These are phyloP conservation scores for Paramisgurnus dabryanus DNA, from an alignment of 2,113 vertebrate genomes.

Conservation along the genomic window DNA sequence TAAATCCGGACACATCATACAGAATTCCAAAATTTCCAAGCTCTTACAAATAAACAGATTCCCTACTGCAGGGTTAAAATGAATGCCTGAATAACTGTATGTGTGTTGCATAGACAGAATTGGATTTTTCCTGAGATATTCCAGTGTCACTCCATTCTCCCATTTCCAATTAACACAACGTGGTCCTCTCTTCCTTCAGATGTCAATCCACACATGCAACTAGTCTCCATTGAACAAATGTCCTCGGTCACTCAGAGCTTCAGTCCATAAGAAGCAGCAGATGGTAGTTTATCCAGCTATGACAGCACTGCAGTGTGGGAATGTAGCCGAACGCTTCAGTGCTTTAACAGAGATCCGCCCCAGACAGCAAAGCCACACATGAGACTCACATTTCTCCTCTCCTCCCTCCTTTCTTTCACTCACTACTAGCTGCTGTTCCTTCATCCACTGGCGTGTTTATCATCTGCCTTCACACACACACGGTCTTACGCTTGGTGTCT, in stretches of 20 bases:
- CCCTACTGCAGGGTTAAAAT: background rate
- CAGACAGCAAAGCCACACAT: slow-evolving; percentile 25
- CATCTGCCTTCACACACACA: slow-evolving; percentile 29
- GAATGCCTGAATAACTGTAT: slow-evolving; percentile 5
- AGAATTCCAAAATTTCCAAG: background rate
- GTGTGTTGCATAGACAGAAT: background rate
- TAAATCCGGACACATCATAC: background rate
- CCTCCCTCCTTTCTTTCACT: slow-evolving; percentile 54
- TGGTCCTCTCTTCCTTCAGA: background rate
- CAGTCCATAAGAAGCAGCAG: slow-evolving; percentile 3
- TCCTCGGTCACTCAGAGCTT: background rate
- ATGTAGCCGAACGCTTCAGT: slow-evolving; percentile 51
- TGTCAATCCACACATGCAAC: background rate
- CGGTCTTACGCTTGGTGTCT: background rate
- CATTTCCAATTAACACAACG: slow-evolving; percentile 1
- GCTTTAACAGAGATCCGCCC: slow-evolving; percentile 39
- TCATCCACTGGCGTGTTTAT: slow-evolving; percentile 20
- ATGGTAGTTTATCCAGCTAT: slow-evolving; percentile 34
- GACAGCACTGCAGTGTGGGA: slow-evolving; percentile 45
- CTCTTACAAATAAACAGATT: background rate
- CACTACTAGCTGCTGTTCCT: slow-evolving; percentile 40
- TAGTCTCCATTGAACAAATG: slow-evolving; percentile 24
- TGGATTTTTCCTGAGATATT: slow-evolving; percentile 1
- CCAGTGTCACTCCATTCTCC: slow-evolving; percentile 15
- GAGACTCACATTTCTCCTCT: slow-evolving; percentile 33